A percentile compares a stretch with the other conserved stretches of the same genome.
phyloP scores from a whole-genome alignment of 1,140 invertebrate genomes.

The Hesperophylax magnus region DNA sequence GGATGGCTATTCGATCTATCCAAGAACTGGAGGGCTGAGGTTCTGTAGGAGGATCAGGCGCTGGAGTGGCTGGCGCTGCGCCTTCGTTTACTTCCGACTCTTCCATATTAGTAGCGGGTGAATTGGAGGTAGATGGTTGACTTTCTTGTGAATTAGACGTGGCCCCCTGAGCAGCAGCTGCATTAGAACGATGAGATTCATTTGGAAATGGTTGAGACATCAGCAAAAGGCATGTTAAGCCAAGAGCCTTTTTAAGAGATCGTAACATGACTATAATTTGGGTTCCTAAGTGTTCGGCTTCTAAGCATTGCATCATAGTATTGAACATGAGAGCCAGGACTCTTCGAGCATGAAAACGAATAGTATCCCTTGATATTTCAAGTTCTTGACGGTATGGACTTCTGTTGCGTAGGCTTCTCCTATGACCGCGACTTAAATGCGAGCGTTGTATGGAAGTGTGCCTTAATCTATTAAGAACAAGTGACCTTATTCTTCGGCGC shows the following conservation, averaged over 20 bases:
- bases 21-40: conserved; percentile 1
- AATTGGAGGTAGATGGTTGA: background rate
- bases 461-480: conserved; percentile 62
- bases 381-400: conserved; percentile 63
- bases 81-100: background rate
- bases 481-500: conserved; percentile 61
- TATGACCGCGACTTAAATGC: conserved; percentile 58
- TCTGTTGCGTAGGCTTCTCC: conserved; percentile 33
- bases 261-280: conserved; percentile 67
- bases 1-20: conserved; percentile 62
- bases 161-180: background rate
- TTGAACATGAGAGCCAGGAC: conserved; percentile 69
- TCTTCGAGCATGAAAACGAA: conserved; percentile 68
- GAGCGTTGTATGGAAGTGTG: conserved; percentile 48
- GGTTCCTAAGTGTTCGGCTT: conserved; percentile 65
- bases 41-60: background rate
- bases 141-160: conserved; percentile 1
- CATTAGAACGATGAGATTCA: conserved; percentile 28
- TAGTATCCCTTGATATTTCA: conserved; percentile 65
- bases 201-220: conserved; percentile 61
- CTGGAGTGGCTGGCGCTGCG: background rate
- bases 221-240: conserved; percentile 67
- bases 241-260: conserved; percentile 66
- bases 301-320: conserved; percentile 69
- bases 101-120: background rate